Evolutionary conservation across 2,888 invertebrate genomes (phyloP).

Genomic region (Lochmaea capreae): DNA sequence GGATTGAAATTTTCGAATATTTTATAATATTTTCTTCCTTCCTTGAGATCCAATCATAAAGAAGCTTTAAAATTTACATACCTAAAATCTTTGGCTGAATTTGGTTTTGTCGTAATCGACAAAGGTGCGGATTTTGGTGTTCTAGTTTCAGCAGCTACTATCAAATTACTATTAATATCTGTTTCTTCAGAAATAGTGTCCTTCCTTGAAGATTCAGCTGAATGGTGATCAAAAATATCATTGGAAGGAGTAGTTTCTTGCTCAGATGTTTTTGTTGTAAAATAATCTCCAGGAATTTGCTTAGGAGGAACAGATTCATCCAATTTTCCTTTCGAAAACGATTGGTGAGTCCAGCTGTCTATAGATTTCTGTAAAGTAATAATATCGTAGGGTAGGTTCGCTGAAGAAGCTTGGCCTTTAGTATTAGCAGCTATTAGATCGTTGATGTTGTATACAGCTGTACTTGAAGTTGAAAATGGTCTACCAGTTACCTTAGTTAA

Average conservation of each 20-base stretch:
- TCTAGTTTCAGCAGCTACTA: slow-evolving; percentile 48
- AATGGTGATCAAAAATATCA: slow-evolving; percentile 52
- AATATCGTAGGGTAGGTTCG: slow-evolving; percentile 76
- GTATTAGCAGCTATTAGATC: slow-evolving; percentile 64
- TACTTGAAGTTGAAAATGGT: slow-evolving; percentile 53
- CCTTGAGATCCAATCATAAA: no score
- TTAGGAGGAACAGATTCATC: slow-evolving; percentile 72
- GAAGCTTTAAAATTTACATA: no score
- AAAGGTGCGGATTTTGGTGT: slow-evolving; percentile 3
- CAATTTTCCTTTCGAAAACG: slow-evolving; percentile 70
- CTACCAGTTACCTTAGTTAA: slow-evolving; percentile 61
- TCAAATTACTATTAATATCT: slow-evolving; percentile 59
- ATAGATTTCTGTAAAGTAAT: slow-evolving; percentile 83
- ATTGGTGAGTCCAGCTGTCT: slow-evolving; percentile 86
- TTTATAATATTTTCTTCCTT: no score
- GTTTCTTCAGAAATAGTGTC: slow-evolving; percentile 49
- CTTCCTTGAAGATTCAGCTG: slow-evolving; percentile 56
- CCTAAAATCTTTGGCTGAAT: no score
- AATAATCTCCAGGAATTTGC: slow-evolving; percentile 81
- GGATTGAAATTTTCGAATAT: no score
- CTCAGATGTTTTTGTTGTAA: slow-evolving; percentile 69
- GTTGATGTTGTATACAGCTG: slow-evolving; percentile 66
- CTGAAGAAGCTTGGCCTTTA: slow-evolving; percentile 49
- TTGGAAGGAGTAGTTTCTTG: slow-evolving; percentile 46
- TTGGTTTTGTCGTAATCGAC: no score